A percentile compares a stretch with the other conserved stretches of the same genome.
These are phyloP conservation scores for Tor tambroides DNA, from an alignment of 2,113 vertebrate species.

Conservation along the genomic window DNA sequence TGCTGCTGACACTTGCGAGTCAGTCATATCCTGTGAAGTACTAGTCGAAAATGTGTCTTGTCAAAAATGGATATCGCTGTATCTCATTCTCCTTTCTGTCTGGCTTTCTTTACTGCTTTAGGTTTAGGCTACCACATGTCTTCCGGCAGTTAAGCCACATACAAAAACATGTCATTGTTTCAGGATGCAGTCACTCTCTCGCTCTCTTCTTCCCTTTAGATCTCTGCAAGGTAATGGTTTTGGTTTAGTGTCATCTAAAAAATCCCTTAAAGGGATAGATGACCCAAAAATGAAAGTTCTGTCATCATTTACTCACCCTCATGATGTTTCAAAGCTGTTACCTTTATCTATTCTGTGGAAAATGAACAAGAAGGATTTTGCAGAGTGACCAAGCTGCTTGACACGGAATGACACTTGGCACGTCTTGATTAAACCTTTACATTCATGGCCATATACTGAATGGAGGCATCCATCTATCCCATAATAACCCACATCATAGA, in stretches of 20 bases:
- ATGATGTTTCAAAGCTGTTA: neutral
- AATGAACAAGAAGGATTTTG: neutral
- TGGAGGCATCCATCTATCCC: neutral
- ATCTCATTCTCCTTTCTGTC: neutral
- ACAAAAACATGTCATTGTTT: constrained; percentile 23
- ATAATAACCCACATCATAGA: neutral
- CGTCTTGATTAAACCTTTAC: neutral
- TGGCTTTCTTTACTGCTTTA: constrained; percentile 29
- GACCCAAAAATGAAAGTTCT: neutral
- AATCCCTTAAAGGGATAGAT: neutral
- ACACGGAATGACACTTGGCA: neutral
- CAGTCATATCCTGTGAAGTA: neutral
- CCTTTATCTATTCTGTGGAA: neutral
- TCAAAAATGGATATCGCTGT: neutral
- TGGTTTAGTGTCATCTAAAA: neutral
- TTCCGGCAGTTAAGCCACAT: constrained; percentile 61
- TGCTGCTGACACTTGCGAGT: neutral
- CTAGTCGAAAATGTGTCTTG: neutral
- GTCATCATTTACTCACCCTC: neutral
- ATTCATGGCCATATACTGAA: neutral
- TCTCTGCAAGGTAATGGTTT: neutral
- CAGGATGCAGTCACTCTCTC: neutral
- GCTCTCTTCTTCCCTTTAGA: neutral
- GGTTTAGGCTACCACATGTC: constrained; percentile 51
- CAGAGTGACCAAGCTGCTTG: neutral